Evolutionary conservation across 2,888 invertebrate species (phyloP), one percentile per base, ranked within the genome.

Genomic region (Prenolepis imparis): DNA sequence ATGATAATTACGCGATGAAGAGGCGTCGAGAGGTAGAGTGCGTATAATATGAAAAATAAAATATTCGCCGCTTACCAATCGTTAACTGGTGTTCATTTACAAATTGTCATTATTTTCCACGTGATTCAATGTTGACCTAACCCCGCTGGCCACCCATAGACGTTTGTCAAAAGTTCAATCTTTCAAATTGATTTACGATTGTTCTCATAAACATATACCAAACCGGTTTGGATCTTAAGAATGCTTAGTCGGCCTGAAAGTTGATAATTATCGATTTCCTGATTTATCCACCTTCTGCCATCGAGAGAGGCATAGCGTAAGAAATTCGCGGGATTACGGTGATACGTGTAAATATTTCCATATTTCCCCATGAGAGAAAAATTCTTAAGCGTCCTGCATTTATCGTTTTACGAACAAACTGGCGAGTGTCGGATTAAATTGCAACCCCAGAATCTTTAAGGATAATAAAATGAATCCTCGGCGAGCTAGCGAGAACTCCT

Each of bases 101-200:
- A 72, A 80, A 80, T 80, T 80, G 78, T 80, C 78, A 81, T 81
- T 81, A 81, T 77, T 73, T 64, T 55, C 39, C 36, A 28, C 61
- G 21, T 81, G 81, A 81, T 81, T 81, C 81, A 81, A 81, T 75
- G 81, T 81, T 81, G 81, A 81, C 81, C 77, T 81, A 81, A 81
- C 78, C 81, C 63, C 21, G 64, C 77, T 21, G 78, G 64, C 81
- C 77, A 81, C 28, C 78, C 78, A 52, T 63, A 75, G 77, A 63
- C 83, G 83, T 83, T 81, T 66, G 61, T 83, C 81, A 83, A 81
- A 83, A 83, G 82, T 83, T 57, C 82, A 83, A 83, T 83, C 70
- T 61, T 80, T 75, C 81, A 83, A 83, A 83, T 83, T 83, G 83
- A 83, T 83, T 83, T 83, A 83, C 57, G 83, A 64, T 81, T 68